Percentiles rank a stretch among this genome's conserved stretches.
phyloP scores from a whole-genome alignment of 37 sponge, comb jelly and placozoan species.

The Mnemiopsis leidyi region DNA sequence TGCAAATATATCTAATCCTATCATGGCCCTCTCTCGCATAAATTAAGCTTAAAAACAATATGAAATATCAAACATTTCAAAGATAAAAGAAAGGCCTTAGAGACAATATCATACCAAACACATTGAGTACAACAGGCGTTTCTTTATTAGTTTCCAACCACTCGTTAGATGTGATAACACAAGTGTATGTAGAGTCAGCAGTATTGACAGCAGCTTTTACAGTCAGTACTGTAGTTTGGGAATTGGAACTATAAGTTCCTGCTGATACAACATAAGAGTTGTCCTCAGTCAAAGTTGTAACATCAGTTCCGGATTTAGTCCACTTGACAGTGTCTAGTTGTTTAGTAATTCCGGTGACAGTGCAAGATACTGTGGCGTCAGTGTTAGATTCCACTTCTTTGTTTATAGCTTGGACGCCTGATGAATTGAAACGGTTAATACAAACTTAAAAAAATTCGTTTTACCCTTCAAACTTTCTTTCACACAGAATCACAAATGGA shows the following conservation, averaged over 20 bases:
- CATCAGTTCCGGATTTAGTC: background rate
- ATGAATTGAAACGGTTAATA: too few relatives aligned
- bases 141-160: background rate
- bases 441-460: too few relatives aligned
- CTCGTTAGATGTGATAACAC: background rate
- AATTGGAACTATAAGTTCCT: background rate
- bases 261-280: background rate
- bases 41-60: too few relatives aligned
- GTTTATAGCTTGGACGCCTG: background rate
- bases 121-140: background rate
- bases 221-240: background rate
- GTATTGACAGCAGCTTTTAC: background rate
- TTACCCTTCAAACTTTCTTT: too few relatives aligned
- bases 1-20: too few relatives aligned
- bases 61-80: too few relatives aligned
- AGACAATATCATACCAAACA: constrained; percentile 11
- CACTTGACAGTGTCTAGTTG: background rate
- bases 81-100: too few relatives aligned
- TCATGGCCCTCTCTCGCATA: too few relatives aligned
- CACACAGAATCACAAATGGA: too few relatives aligned
- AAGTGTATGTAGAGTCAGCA: background rate
- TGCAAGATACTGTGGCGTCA: background rate
- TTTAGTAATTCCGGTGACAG: background rate
- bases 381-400: background rate
- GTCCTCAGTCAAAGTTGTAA: background rate